Evolutionary conservation across 2,113 vertebrate species (phyloP).

Genomic region (Leptodactylus fuscus): DNA sequence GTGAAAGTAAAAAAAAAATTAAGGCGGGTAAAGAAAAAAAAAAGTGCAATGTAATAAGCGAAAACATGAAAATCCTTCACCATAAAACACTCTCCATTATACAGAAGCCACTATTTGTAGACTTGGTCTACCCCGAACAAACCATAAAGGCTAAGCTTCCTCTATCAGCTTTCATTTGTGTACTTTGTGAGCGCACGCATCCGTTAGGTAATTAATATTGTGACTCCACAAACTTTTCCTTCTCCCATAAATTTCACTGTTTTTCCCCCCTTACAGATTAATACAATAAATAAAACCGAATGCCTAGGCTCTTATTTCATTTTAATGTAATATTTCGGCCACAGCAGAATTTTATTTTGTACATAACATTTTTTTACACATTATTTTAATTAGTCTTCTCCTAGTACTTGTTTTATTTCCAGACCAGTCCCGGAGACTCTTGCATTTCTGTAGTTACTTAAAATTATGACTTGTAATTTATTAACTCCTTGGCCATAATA

Average conservation of each 20-base stretch:
- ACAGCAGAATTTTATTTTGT: constrained; percentile 11
- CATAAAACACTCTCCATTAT: constrained; percentile 40
- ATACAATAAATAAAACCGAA: neutral
- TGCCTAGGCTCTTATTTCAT: neutral
- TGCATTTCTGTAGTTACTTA: neutral
- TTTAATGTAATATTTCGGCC: neutral
- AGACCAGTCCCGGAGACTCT: neutral
- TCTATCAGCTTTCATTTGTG: constrained; percentile 45
- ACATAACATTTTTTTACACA: constrained; percentile 21
- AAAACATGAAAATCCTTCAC: constrained; percentile 40
- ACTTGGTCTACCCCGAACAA: neutral
- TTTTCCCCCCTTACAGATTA: constrained; percentile 11
- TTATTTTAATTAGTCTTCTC: constrained; percentile 37
- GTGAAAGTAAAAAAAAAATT: neutral
- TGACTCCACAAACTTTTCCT: constrained; percentile 46
- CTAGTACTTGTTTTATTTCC: neutral
- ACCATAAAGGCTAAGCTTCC: constrained; percentile 43
- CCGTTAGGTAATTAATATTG: constrained; percentile 53
- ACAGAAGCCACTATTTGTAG: constrained; percentile 22
- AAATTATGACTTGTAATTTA: neutral
- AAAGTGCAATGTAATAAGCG: neutral
- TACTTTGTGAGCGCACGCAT: constrained; percentile 4
- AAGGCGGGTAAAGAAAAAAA: neutral
- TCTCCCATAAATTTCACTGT: constrained; percentile 11
- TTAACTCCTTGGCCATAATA: neutral